Percentiles rank a stretch among this genome's conserved stretches.
phyloP scores from a whole-genome alignment of 1,140 invertebrate species.

The Sarcophaga bullata region DNA sequence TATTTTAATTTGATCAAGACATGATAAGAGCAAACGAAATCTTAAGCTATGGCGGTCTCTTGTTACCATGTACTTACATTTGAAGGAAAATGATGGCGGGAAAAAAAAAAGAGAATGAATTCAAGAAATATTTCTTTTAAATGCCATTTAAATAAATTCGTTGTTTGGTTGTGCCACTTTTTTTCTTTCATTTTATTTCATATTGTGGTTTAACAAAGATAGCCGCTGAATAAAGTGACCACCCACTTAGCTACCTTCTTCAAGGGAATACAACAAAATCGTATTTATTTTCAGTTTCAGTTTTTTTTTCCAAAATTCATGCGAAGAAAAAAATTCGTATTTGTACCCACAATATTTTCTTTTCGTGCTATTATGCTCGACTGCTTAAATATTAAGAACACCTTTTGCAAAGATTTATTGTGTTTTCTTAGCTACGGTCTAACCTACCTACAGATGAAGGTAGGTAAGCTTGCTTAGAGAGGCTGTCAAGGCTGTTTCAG shows the following conservation, averaged over 20 bases:
- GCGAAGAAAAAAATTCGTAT: too few species aligned
- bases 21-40: not conserved
- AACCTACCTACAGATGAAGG: not conserved
- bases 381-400: constrained; percentile 33
- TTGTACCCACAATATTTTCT: too few species aligned
- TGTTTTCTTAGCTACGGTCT: not conserved
- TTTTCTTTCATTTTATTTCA: not conserved
- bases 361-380: not conserved
- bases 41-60: not conserved
- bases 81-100: not conserved
- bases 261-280: too few species aligned
- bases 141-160: constrained; percentile 4
- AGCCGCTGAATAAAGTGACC: too few species aligned
- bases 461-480: not conserved
- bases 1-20: constrained; percentile 12
- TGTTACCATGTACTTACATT: not conserved
- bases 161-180: not conserved
- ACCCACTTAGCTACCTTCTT: too few species aligned
- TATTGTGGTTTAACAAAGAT: too few species aligned
- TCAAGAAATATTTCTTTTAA: not conserved
- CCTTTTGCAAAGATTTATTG: constrained; percentile 18
- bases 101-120: not conserved
- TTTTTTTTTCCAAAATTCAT: too few species aligned
- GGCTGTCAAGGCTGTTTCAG: not conserved
- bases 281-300: too few species aligned